Base-by-base conservation (phyloP, 2,113 vertebrate species). In the Clinocottus analis region DNA sequence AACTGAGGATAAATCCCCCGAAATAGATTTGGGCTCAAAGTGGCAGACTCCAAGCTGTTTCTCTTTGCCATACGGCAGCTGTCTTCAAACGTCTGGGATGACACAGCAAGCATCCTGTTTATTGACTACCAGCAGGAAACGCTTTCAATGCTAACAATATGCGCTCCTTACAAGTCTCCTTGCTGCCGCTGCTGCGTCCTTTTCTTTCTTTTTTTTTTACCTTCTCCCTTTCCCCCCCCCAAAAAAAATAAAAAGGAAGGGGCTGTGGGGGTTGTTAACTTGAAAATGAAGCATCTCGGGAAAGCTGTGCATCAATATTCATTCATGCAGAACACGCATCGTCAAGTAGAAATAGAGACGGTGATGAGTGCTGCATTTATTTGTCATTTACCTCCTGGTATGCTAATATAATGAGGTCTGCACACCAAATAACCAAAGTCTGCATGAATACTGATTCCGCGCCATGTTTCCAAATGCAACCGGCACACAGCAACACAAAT, bases 21-120 rank as follows among this genome's bases (percentile, higher is more conserved):
- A 90, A 93, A 93, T 93, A 93, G 90, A 90, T 90, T 89, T 86
- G 6, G 41, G 81, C 90, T 92, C 85, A 88, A 88, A 89, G 87
- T 87, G 83, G 80, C 81, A 86, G 84, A 90, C 90, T 82, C 84
- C 90, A 88, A 87, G 91, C 92, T 91, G 91, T 77, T 82, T 85
- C 81, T 88, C 90, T 89, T 82, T 92, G 86, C 89, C 90, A 87
- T 89, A 86, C 74, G 85, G 89, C 88, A 90, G 86, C 89, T 91
- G 93, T 90, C 89, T 93, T 90, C 90, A 90, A 91, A 90, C 79
- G 90, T 92, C 91, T 92, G 88, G 75, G 84, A 93, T 94, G 93
- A 94, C 93, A 94, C 90, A 92, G 92, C 89, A 90, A 84, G 89
- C 91, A 88, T 93, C 90, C 90, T 92, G 91, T 91, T 93, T 92